Conservation (phyloP, 1,140 invertebrate genomes). For the Bombus difficillimus region DNA sequence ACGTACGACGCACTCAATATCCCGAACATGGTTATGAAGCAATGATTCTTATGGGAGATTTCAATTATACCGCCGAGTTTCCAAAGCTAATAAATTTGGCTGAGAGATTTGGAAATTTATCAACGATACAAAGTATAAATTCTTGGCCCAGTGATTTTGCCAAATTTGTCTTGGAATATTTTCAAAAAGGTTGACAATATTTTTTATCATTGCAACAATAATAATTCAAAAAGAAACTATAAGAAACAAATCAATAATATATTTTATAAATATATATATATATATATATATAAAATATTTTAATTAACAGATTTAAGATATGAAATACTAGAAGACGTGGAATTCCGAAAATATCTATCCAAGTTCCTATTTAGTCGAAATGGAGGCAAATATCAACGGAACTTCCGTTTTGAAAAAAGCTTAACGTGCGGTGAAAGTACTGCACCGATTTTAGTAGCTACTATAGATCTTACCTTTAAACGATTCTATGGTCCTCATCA, state of each 20-base stretch:
- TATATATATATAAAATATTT: not conserved
- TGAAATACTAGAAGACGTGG: conserved; percentile 77
- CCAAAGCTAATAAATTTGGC: conserved; percentile 84
- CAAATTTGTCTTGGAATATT: conserved; percentile 84
- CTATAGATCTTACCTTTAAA: conserved; percentile 85
- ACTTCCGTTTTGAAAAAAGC: conserved; percentile 86
- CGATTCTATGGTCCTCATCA: conserved; percentile 85
- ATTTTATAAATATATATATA: too few relatives aligned
- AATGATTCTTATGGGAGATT: conserved; percentile 87
- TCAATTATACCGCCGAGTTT: conserved; percentile 87
- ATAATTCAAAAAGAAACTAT: not conserved
- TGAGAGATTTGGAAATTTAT: conserved; percentile 81
- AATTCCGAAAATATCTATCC: conserved; percentile 86
- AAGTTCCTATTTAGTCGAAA: conserved; percentile 88
- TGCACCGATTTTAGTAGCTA: conserved; percentile 84
- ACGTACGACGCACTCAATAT: conserved; percentile 83
- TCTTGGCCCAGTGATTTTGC: conserved; percentile 86
- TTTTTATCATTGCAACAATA: not conserved
- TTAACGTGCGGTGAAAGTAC: conserved; percentile 85
- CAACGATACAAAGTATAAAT: conserved; percentile 84
- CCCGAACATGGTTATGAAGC: conserved; percentile 86
- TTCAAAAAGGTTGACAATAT: conserved; percentile 75
- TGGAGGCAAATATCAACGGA: conserved; percentile 87
- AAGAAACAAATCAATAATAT: not conserved
- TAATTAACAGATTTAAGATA: conserved; percentile 69